Conservation (phyloP, 2,113 vertebrate genomes). For the Uria aalge region DNA sequence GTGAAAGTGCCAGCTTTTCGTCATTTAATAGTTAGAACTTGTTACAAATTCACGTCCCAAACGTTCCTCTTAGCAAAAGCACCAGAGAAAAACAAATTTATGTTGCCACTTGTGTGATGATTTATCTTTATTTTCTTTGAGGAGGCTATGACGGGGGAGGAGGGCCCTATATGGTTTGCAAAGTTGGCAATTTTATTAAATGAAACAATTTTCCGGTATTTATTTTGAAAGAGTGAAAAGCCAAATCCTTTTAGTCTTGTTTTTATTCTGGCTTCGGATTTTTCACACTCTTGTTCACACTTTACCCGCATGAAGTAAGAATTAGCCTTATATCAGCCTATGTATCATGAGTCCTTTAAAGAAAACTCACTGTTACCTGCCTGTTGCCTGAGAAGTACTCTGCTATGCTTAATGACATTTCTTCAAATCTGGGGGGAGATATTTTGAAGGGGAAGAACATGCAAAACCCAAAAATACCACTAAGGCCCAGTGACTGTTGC, state of each 20-base stretch:
- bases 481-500: conserved; percentile 10
- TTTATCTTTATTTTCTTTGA: neutral
- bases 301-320: neutral
- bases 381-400: neutral
- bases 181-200: neutral
- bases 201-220: neutral
- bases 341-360: neutral
- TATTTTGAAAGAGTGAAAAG: neutral
- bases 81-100: neutral
- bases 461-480: neutral
- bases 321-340: neutral
- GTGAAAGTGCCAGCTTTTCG: neutral
- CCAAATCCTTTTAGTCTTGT: neutral
- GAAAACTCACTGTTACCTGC: neutral
- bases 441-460: neutral
- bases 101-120: neutral
- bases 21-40: neutral
- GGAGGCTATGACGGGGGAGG: neutral
- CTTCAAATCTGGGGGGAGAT: neutral
- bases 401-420: neutral
- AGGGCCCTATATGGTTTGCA: neutral
- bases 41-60: neutral
- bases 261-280: neutral
- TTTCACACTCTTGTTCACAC: neutral
- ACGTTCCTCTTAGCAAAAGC: neutral